Conservation (phyloP, 2,113 vertebrate genomes). For the Boleophthalmus pectinirostris region DNA sequence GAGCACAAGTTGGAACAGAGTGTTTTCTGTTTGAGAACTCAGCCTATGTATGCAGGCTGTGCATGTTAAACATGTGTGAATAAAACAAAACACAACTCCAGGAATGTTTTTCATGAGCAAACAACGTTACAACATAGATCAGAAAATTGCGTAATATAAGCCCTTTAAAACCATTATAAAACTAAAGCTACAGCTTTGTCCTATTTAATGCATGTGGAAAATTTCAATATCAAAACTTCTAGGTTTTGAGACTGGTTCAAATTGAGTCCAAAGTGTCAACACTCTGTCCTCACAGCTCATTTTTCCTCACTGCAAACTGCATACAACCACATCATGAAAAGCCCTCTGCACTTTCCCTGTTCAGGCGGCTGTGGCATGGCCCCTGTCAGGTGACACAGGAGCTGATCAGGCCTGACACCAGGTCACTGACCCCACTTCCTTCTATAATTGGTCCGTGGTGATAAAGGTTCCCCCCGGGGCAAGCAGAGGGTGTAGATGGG, state of each 20-base stretch:
- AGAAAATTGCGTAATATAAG: too few species aligned
- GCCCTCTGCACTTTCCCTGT: not conserved
- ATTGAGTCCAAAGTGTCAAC: constrained; percentile 1
- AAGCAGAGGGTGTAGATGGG: constrained; percentile 3
- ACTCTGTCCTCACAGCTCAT: constrained; percentile 5
- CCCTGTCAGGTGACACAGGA: constrained; percentile 67
- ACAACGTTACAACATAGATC: too few species aligned
- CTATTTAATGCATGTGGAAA: too few species aligned
- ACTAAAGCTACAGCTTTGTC: too few species aligned
- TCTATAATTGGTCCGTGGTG: constrained; percentile 69
- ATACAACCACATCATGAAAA: not conserved
- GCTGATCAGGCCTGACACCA: constrained; percentile 70
- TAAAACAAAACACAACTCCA: too few species aligned
- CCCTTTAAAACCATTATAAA: too few species aligned
- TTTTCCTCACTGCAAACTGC: not conserved
- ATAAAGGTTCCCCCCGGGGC: constrained; percentile 61
- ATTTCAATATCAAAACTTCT: too few species aligned
- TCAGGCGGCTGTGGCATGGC: constrained; percentile 47
- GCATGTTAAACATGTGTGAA: too few species aligned
- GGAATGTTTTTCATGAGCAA: too few species aligned
- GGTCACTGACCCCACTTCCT: constrained; percentile 72
- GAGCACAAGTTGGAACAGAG: too few species aligned
- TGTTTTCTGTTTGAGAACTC: too few species aligned
- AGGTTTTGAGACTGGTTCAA: not conserved
- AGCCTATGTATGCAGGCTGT: too few species aligned